Evolutionary conservation across 2,797 vertebrate genomes (phyloP), one percentile per base, ranked within the genome.

Genomic region (Neopelma chrysocephalum): DNA sequence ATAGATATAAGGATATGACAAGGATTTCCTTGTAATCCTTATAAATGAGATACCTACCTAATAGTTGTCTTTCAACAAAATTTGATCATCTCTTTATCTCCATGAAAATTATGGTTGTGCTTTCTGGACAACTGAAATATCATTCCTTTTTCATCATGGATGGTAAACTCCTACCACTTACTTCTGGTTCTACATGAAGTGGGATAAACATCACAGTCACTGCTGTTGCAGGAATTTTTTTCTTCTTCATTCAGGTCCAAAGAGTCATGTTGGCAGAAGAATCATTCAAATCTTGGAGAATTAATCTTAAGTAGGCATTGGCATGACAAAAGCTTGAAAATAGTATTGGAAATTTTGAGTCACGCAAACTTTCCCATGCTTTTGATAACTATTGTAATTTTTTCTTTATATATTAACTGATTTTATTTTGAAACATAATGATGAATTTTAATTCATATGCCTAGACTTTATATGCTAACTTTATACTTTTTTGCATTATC

Each of bases 401-500:
- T 95, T 92, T 83, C 16, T 32, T 95, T 61, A 43, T 8, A 6
- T 90, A 75, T 90, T 50, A 89, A 1, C 0, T 79, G 57, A 69
- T 53, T 91, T 65, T 90, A 8, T 86, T 96, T 48, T 48, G 2
- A 32, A 78, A 70, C 0, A 5, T 20, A 62, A n/a, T 15, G 6
- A 2, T 40, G 12, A 66, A 31, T 78, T 75, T 82, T 71, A 60
- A 57, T 45, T 71, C 5, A 15, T 29, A 53, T 2, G 0, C 4
- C 9, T 60, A 71, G 71, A 70, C 1, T 92, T 77, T 36, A 31
- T 13, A 36, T 20, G 4, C 2, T 70, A 53, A 61, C 90, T 95
- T 96, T 90, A 71, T 48, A 38, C n/a, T 94, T 87, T 51, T 75
- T 42, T 51, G 16, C 16, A 89, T 96, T 96, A 93, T 68, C 54